Percentiles rank a stretch among this genome's conserved stretches.
phyloP scores from a whole-genome alignment of 92 coral and sea anemone genomes.

The Isaurus tuberculatus region DNA sequence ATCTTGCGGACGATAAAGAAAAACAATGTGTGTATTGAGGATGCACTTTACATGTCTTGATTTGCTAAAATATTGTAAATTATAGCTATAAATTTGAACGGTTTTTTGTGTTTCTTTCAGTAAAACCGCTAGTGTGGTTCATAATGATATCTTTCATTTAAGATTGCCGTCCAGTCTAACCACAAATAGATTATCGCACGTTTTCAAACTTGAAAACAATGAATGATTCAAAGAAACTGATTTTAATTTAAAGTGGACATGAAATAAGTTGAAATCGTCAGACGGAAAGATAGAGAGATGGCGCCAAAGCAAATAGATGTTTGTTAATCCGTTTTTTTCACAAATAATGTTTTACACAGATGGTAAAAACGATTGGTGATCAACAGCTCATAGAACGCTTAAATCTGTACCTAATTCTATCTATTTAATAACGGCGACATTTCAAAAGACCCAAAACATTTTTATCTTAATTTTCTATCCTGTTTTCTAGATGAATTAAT shows the following conservation, averaged over 20 bases:
- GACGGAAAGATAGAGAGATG: slow-evolving; percentile 36
- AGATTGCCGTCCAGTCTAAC: slow-evolving; percentile 12
- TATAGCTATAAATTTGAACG: background rate
- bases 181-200: background rate
- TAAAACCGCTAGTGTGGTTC: slow-evolving; percentile 8
- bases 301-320: slow-evolving; percentile 29
- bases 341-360: slow-evolving; percentile 33
- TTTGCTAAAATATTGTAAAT: background rate
- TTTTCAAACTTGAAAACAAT: background rate
- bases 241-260: background rate
- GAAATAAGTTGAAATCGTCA: slow-evolving; percentile 23
- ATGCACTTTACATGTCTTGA: background rate
- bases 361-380: slow-evolving; percentile 15
- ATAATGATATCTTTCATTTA: background rate
- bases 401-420: slow-evolving; percentile 23
- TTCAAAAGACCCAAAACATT: background rate
- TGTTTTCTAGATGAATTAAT: slow-evolving; percentile 24
- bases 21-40: background rate
- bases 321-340: slow-evolving; percentile 40
- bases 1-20: background rate
- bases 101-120: slow-evolving; percentile 3
- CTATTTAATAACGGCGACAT: slow-evolving; percentile 18
- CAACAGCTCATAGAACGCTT: background rate
- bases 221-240: background rate
- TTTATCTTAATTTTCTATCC: slow-evolving; percentile 15